Evolutionary conservation across 2,888 invertebrate genomes (phyloP), one percentile per base, ranked within the genome.

Genomic region (Pachymerium ferrugineum): DNA sequence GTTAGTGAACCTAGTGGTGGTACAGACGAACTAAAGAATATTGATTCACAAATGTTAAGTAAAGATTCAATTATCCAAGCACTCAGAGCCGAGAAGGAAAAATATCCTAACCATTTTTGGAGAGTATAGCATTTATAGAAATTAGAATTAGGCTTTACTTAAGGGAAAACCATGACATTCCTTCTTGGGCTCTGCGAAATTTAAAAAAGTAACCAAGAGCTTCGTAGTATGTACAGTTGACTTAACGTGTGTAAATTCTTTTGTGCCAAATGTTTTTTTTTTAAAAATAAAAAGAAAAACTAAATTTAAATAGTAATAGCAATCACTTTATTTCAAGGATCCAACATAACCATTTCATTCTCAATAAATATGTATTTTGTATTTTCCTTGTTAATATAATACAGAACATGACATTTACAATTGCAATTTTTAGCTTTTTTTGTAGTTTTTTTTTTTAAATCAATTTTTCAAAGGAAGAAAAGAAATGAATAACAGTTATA

Each of bases 71-170:
- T 88, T 87, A 89, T 88, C 86, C 88, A 87, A 86, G 89, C 87
- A 85, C 88, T 88, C 83, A 88, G 87, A 86, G 88, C 86, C 85
- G 89, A 88, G 88, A 89, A 87, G 88, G 88, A 87, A 88, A 88
- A 88, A 85, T 89, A 86, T 86, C 89, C 88, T 87, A 89, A 85
- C 87, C 89, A 88, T 81, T 89, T 87, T 83, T 89, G 88, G 88
- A 75, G 69, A 67, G 75, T 75, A 19, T 75, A 68, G 33, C 31
- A 10, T 70, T 33, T 22, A 16, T 14, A 16, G 16, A 14, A 8
- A 10, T 10, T 8, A 35, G 35, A 68, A 22, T 54, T 54, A 16
- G n/a, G 47, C 47, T 54, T 54, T 54, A 19, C 19, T 19, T 3
- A n/a, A 22, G 16, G 22, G 47, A 22, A 54, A 16, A 54, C 19